Evolutionary conservation across 2,113 vertebrate genomes (phyloP), one percentile per base, ranked within the genome.

Genomic region (Nanger granti): DNA sequence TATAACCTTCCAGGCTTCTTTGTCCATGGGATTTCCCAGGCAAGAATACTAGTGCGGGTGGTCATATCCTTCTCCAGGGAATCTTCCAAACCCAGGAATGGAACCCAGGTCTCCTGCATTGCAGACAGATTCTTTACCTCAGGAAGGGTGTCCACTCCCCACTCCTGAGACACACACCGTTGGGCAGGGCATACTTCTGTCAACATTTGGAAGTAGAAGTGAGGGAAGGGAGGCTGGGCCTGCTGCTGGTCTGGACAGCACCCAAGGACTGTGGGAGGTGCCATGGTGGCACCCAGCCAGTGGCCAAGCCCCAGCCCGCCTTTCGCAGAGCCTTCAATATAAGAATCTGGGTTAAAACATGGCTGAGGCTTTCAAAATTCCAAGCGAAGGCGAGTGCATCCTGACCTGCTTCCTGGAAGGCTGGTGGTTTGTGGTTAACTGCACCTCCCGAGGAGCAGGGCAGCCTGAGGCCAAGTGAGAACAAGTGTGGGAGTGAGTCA

Each of bases 341-440:
- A 44, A 60, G 41, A 69, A 59, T 41, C 37, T 20, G 73, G 3
- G 14, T 41, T 41, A 60, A 52, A 49, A 66, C 34, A 3, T 0
- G 3, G 49, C 29, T 4, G 8, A 44, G 52, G 92, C 49, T 47
- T 55, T 57, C 9, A 44, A 37, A 44, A 55, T 57, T 55, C 69
- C 8, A 44, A 34, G n/a, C 13, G 2, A 44, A 87, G 20, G 88
- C 22, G 4, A 4, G 2, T 0, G 0, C 9, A 17, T 10, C 5
- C 15, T 29, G 26, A 54, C 41, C 14, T 34, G n/a, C 7, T 9
- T 62, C 76, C 69, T 55, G 31, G 76, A 34, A 60, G 14, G 59
- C 55, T 3, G 29, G 87, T 89, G 89, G 93, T 49, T 87, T 85
- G 95, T 60, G 83, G 92, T 89, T 94, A 83, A 79, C 79, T 60